Conservation (phyloP, 92 coral and sea anemone genomes). For the Siderastrea radians region DNA sequence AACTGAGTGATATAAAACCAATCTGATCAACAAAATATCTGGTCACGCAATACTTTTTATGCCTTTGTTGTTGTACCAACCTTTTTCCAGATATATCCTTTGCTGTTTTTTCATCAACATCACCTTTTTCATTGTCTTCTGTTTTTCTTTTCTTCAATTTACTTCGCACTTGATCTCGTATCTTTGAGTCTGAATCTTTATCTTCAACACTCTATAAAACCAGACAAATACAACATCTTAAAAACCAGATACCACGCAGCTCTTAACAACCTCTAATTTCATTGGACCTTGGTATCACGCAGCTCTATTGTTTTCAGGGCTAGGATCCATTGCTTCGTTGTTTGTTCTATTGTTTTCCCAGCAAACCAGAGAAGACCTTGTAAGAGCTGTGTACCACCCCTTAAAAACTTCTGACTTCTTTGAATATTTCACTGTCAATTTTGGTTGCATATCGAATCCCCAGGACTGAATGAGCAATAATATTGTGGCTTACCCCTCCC, state of each 20-base stretch:
- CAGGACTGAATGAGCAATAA: not conserved
- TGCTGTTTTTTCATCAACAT: conserved; percentile 48
- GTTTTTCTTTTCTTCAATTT: conserved; percentile 79
- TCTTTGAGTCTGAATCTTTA: conserved; percentile 57
- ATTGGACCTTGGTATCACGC: too few species aligned
- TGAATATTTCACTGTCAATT: conserved; percentile 2
- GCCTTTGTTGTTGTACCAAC: conserved; percentile 32
- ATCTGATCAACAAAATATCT: too few species aligned
- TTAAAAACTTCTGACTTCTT: too few species aligned
- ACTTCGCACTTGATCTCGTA: conserved; percentile 83
- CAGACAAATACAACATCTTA: not conserved
- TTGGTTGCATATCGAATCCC: too few species aligned
- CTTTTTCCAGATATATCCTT: conserved; percentile 62
- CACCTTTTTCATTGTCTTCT: conserved; percentile 45
- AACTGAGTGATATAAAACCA: too few species aligned
- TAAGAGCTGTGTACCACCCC: too few species aligned
- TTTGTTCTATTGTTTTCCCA: too few species aligned
- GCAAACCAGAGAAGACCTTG: too few species aligned
- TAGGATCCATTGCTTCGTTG: too few species aligned
- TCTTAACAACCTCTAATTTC: too few species aligned
- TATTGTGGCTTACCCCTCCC: too few species aligned
- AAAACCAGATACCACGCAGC: not conserved
- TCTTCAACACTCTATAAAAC: conserved; percentile 52
- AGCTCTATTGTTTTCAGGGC: too few species aligned
- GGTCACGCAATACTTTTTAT: not conserved